Base-by-base conservation (phyloP, 2,113 vertebrate genomes). In the Charadrius vociferus region DNA sequence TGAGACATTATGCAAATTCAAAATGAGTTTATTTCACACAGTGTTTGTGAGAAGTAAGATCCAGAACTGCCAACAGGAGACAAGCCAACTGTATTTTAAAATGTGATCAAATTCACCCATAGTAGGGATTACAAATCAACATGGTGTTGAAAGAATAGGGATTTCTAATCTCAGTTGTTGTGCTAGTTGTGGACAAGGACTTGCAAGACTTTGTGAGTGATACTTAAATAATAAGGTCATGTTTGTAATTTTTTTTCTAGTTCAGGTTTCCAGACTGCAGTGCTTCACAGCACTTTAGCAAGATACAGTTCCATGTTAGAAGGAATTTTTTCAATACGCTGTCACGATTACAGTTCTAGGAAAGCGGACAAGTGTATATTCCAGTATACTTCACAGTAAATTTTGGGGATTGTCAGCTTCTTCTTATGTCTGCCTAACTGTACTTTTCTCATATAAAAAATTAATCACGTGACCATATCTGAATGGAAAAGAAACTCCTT, bases 1-100 rank as follows among this genome's bases (percentile, higher is more conserved):
- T 93, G 56, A 75, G 84, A 91, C 58, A 17, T 26, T 88, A 68
- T 12, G 19, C 59, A 94, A 94, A 96, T 82, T 90, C 73, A 79
- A 77, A 86, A 79, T 39, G 6, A 87, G 24, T 67, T 93, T 80
- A 68, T 89, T 87, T 95, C 81, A 84, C 53, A 52, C 19, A 65
- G 14, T 66, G 34, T 55, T 84, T 91, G 9, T 59, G 32, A 66
- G 59, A 86, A 66, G 21, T 14, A 62, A 74, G 52, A 56, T 50
- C 37, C 45, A 62, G 36, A 82, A 70, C 59, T n/a, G 24, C 41
- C 96, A 65, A 63, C 4, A 86, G 17, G 16, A 87, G 17, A 41
- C 10, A 67, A 7, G 7, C 20, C 45, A 61, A 71, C 19, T 34
- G 7, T 50, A 34, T 59, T 87, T 79, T 71, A 79, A 84, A 75